A percentile compares a stretch with the other conserved stretches of the same genome.
phyloP scores from a whole-genome alignment of 2,888 invertebrate species.

The Bellardia pandia region DNA sequence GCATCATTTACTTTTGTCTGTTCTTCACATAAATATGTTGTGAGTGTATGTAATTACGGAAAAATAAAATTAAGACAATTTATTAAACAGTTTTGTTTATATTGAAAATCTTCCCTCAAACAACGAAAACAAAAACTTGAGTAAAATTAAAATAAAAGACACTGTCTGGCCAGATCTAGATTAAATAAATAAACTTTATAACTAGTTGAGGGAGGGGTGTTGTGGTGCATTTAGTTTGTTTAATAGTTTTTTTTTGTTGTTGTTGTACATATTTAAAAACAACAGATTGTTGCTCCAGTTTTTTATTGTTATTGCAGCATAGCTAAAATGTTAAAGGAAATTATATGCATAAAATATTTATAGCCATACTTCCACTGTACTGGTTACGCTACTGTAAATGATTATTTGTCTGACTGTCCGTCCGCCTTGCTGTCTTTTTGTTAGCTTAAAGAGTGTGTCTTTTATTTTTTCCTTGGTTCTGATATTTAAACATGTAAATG shows the following conservation, averaged over 20 bases:
- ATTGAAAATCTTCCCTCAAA: constrained; percentile 27
- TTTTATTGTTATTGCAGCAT: constrained; percentile 33
- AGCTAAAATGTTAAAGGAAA: constrained; percentile 45
- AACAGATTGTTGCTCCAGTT: constrained; percentile 37
- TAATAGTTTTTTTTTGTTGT: constrained; percentile 8
- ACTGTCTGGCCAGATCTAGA: constrained; percentile 3
- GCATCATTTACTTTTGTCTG: background rate
- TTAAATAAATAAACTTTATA: constrained; percentile 41
- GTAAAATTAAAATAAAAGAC: constrained; percentile 9
- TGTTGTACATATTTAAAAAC: background rate
- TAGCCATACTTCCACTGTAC: background rate
- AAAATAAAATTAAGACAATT: constrained; percentile 34
- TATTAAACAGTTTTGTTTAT: constrained; percentile 48
- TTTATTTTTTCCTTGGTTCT: background rate
- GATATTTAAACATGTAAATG: constrained; percentile 57
- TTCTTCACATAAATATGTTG: background rate
- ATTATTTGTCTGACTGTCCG: constrained; percentile 48
- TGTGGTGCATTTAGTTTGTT: constrained; percentile 14
- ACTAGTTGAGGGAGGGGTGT: constrained; percentile 23
- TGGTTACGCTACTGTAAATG: constrained; percentile 62
- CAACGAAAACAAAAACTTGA: background rate
- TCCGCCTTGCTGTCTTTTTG: background rate
- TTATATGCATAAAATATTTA: constrained; percentile 23
- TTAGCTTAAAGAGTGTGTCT: background rate
- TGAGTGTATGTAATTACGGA: constrained; percentile 1